Base-by-base conservation (phyloP, 2,797 vertebrate species). In the Schizothorax lantsangensis region DNA sequence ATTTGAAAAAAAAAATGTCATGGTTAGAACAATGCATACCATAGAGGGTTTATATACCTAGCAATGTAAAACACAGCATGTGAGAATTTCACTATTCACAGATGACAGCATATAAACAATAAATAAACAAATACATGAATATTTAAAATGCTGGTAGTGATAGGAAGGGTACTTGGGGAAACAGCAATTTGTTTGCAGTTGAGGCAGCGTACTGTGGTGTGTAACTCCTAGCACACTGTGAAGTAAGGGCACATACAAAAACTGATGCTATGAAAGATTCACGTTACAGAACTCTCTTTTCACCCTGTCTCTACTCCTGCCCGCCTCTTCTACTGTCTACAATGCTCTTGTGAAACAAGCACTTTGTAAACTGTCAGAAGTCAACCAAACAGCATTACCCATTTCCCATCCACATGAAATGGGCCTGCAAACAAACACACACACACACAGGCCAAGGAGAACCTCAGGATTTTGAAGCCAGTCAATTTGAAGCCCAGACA, bases 281-380 rank as follows among this genome's bases (percentile, higher is more conserved):
- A 81, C 5, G 9, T 69, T n/a, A 85, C 77, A 69, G 26, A 85
- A 52, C 36, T 14, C 14, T 49, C 54, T 38, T 59, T 62, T 72
- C 66, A 85, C 38, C 19, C 49, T 1, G n/a, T 86, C 17, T 86
- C 54, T 9, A 21, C 66, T 73, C 47, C 5, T 33, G 7, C 36
- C 47, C 2, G 3, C 74, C 74, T 40, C 17, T 85, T 38, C 64
- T 84, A 72, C 68, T 66, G 77, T 81, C 72, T 81, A 88, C 83
- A 85, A 77, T 71, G 23, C 49, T 38, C 47, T 64, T 77, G 15
- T 73, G 11, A 82, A 64, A 77, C 15, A 8, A 79, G 38, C 19
- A 57, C 59, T 43, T 69, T 71, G 49, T 12, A 49, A 71, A 5
- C 49, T 7, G 21, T 75, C 71, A 88, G 45, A 45, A 49, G n/a